phyloP scores from a whole-genome alignment of 2,888 invertebrate genomes.

The Cyclophora albipunctata region DNA sequence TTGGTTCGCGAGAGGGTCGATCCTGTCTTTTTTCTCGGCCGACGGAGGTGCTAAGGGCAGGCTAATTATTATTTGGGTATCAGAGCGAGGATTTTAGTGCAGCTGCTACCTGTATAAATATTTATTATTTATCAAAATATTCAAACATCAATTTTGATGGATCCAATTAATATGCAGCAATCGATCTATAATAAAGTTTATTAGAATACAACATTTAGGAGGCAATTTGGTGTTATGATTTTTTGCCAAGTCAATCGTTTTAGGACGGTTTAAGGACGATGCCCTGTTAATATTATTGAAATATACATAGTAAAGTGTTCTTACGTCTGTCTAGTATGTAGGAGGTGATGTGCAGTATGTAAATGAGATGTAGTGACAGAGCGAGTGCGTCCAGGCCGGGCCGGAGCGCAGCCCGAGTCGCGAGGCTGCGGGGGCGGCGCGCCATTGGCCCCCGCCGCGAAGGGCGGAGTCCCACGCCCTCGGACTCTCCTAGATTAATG shows the following conservation, averaged over 20 bases:
- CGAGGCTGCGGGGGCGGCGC: slow-evolving; percentile 15
- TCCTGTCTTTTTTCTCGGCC: slow-evolving; percentile 63
- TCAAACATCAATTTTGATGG: slow-evolving; percentile 66
- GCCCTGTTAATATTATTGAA: too few relatives aligned
- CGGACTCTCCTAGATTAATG: slow-evolving; percentile 36
- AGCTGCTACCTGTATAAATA: slow-evolving; percentile 76
- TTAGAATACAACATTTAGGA: slow-evolving; percentile 2
- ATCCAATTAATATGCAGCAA: slow-evolving; percentile 45
- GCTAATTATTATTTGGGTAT: slow-evolving; percentile 75
- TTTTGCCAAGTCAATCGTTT: too few relatives aligned
- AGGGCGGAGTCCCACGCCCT: slow-evolving; percentile 39
- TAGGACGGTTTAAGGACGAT: too few relatives aligned
- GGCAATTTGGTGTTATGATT: not conserved
- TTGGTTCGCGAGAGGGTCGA: slow-evolving; percentile 64
- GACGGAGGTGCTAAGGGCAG: slow-evolving; percentile 74
- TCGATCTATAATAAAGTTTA: slow-evolving; percentile 22
- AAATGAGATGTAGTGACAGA: slow-evolving; percentile 19
- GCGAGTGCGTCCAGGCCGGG: slow-evolving; percentile 18
- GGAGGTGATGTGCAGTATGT: not conserved
- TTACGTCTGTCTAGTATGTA: too few relatives aligned
- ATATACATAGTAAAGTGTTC: too few relatives aligned
- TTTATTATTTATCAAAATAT: slow-evolving; percentile 67
- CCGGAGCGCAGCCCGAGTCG: slow-evolving; percentile 8
- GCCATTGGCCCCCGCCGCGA: slow-evolving; percentile 31
- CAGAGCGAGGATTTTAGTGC: slow-evolving; percentile 68